Evolutionary conservation across 2,797 vertebrate genomes (phyloP).

Genomic region (Bucorvus abyssinicus): DNA sequence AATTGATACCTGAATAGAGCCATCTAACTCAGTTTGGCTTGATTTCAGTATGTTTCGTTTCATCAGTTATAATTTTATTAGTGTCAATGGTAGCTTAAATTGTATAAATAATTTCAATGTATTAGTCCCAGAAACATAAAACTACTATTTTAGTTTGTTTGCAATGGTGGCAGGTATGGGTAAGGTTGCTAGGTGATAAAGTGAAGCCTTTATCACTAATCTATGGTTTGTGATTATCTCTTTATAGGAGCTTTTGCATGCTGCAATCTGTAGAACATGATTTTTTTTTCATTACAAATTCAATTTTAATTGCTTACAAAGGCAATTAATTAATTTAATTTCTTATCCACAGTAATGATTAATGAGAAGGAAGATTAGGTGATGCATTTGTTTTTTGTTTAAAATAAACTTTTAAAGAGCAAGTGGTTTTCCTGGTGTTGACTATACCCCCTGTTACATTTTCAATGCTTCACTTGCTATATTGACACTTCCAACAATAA

Average conservation of each 20-base stretch:
- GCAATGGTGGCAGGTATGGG: neutral
- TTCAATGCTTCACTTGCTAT: neutral
- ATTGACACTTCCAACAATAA: neutral
- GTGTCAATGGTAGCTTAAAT: neutral
- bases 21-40: neutral
- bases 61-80: neutral
- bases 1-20: neutral
- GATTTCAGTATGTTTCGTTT: neutral
- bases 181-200: slow-evolving; percentile 12
- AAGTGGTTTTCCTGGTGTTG: neutral
- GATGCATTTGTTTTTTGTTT: neutral
- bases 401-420: neutral
- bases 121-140: neutral
- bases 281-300: neutral
- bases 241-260: neutral
- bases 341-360: neutral
- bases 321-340: neutral
- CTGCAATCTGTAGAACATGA: neutral
- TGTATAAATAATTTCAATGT: neutral
- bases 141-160: neutral
- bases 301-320: slow-evolving; percentile 10
- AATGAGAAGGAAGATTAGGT: neutral
- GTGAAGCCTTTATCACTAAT: neutral
- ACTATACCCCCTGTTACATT: neutral
- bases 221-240: neutral